Percentiles rank a stretch among this genome's conserved stretches.
phyloP scores from a whole-genome alignment of 2,797 vertebrate genomes.

The Neolamprologus multifasciatus region DNA sequence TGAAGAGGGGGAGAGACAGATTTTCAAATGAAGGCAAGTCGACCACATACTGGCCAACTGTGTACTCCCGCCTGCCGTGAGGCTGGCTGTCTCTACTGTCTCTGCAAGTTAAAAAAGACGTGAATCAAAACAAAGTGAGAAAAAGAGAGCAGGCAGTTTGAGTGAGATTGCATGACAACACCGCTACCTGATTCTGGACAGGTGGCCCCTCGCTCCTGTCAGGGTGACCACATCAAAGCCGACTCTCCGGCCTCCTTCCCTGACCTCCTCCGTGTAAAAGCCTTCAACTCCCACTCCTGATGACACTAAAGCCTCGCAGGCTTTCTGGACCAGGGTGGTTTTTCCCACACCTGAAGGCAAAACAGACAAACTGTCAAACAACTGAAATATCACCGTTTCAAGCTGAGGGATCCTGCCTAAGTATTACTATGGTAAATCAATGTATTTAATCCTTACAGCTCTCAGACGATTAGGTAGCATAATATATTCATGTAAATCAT shows the following conservation, averaged over 20 bases:
- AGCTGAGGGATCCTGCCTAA: neutral
- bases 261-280: slow-evolving; percentile 95
- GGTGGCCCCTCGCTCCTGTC: slow-evolving; percentile 79
- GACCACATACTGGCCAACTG: slow-evolving; percentile 90
- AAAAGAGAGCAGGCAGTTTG: neutral
- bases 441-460: neutral
- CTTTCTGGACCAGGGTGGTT: slow-evolving; percentile 92
- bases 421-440: neutral
- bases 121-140: slow-evolving; percentile 1
- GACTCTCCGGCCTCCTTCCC: slow-evolving; percentile 82
- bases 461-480: neutral
- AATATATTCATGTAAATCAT: neutral
- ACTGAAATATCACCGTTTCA: neutral
- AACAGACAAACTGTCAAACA: neutral
- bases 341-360: slow-evolving; percentile 86
- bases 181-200: slow-evolving; percentile 88
- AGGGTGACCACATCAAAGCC: slow-evolving; percentile 96
- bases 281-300: slow-evolving; percentile 78
- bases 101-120: slow-evolving; percentile 38
- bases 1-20: slow-evolving; percentile 84
- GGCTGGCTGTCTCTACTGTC: slow-evolving; percentile 30
- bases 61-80: slow-evolving; percentile 67
- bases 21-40: slow-evolving; percentile 89
- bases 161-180: neutral
- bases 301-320: slow-evolving; percentile 76